Percentiles rank a stretch among this genome's conserved stretches.
Evolutionary conservation across 1,140 invertebrate species (phyloP).

Genomic region (Drosophila sturtevanti): DNA sequence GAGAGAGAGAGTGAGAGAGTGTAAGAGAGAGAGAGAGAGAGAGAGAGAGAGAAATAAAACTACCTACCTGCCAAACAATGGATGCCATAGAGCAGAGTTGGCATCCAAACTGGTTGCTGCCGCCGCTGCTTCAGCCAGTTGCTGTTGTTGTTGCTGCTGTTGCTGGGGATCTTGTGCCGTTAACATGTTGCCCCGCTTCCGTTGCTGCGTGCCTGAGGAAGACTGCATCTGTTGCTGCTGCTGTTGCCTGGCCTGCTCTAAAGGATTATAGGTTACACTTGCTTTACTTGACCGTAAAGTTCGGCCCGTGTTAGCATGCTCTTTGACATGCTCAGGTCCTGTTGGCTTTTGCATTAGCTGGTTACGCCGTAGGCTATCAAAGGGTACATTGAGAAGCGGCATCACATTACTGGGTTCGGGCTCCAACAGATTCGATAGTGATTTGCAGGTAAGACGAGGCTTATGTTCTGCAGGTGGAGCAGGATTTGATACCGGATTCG

Average conservation of each 20-base stretch:
- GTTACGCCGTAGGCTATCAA: slow-evolving; percentile 53
- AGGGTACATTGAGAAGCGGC: slow-evolving; percentile 66
- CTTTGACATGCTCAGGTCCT: slow-evolving; percentile 38
- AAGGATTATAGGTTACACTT: slow-evolving; percentile 59
- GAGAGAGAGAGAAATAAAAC: not conserved
- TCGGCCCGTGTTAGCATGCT: slow-evolving; percentile 42
- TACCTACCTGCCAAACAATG: slow-evolving; percentile 88
- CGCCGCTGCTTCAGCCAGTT: slow-evolving; percentile 47
- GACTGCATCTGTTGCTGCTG: slow-evolving; percentile 37
- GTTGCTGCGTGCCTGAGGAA: slow-evolving; percentile 35
- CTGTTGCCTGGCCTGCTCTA: slow-evolving; percentile 63
- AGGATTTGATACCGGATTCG: slow-evolving; percentile 11
- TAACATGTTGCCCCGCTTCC: slow-evolving; percentile 58
- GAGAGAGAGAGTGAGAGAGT: too few species aligned
- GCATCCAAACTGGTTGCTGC: slow-evolving; percentile 76
- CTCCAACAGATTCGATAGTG: slow-evolving; percentile 85
- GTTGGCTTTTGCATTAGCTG: slow-evolving; percentile 31
- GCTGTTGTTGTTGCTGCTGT: slow-evolving; percentile 21
- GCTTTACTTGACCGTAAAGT: slow-evolving; percentile 67
- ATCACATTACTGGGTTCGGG: slow-evolving; percentile 76
- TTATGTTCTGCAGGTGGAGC: slow-evolving; percentile 78
- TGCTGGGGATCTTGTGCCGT: slow-evolving; percentile 36
- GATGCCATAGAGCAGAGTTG: slow-evolving; percentile 87
- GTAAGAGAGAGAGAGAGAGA: not conserved
- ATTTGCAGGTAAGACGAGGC: slow-evolving; percentile 85